phyloP scores from a whole-genome alignment of 1,140 invertebrate species.

The Bradynema listronoti region DNA sequence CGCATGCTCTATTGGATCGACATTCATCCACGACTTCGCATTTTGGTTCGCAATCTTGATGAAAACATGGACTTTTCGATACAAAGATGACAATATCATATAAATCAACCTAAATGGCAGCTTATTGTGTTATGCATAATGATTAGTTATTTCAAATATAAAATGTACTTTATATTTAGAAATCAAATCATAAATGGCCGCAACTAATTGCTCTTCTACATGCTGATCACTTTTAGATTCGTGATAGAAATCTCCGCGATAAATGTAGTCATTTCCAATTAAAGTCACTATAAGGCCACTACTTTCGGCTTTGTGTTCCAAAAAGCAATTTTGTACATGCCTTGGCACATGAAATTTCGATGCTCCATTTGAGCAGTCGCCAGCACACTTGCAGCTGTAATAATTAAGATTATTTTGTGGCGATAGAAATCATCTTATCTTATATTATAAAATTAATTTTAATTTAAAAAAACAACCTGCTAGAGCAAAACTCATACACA shows the following conservation, averaged over 20 bases:
- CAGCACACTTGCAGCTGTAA: conserved; percentile 54
- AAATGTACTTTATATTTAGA: conserved; percentile 53
- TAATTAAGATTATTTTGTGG: conserved; percentile 3
- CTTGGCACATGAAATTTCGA: conserved; percentile 58
- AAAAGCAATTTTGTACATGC: conserved; percentile 57
- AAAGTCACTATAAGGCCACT: conserved; percentile 57
- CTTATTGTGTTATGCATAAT: too few species aligned
- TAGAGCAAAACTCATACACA: conserved; percentile 57
- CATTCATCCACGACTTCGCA: conserved; percentile 58
- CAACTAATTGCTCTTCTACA: conserved; percentile 56
- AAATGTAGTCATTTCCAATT: conserved; percentile 58
- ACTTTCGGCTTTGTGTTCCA: conserved; percentile 57
- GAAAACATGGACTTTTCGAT: conserved; percentile 55
- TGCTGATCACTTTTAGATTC: conserved; percentile 56
- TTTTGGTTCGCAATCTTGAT: conserved; percentile 58
- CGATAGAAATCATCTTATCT: conserved; percentile 25
- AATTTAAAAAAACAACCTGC: too few species aligned
- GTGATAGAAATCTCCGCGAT: conserved; percentile 57
- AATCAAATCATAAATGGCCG: conserved; percentile 57
- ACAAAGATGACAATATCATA: conserved; percentile 58
- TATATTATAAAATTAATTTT: conserved; percentile 3
- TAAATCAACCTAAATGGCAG: conserved; percentile 56
- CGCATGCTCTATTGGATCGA: conserved; percentile 57
- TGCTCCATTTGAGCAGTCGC: conserved; percentile 56
- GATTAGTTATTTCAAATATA: too few species aligned